Conservation (phyloP, 2,113 vertebrate genomes). For the Silurus asotus region DNA sequence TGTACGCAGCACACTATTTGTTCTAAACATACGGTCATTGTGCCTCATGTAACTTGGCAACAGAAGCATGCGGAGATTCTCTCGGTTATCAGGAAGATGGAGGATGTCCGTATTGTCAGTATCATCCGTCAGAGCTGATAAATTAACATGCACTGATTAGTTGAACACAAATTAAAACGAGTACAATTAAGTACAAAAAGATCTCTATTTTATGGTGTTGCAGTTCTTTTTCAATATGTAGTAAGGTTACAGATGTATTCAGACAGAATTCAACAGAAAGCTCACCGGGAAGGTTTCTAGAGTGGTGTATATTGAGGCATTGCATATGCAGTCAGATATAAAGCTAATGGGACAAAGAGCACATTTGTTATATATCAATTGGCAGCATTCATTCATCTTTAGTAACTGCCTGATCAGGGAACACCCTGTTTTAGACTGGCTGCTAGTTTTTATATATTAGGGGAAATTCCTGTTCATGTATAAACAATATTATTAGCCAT, state of each 20-base stretch:
- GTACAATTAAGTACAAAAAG: too few relatives aligned
- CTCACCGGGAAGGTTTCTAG: too few relatives aligned
- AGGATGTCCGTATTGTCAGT: not conserved
- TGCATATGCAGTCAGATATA: too few relatives aligned
- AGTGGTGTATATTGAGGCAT: too few relatives aligned
- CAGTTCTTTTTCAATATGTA: too few relatives aligned
- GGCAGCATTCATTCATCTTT: not conserved
- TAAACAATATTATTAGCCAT: too few relatives aligned
- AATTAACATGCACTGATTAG: too few relatives aligned
- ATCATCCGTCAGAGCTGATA: not conserved
- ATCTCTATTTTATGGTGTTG: too few relatives aligned
- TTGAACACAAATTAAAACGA: too few relatives aligned
- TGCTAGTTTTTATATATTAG: not conserved
- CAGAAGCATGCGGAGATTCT: not conserved
- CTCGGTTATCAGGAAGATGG: not conserved
- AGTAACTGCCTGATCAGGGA: not conserved
- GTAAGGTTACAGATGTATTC: not conserved
- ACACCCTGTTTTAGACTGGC: not conserved
- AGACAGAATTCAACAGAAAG: not conserved
- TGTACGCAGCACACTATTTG: not conserved
- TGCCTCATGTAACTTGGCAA: conserved; percentile 3
- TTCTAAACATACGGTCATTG: not conserved
- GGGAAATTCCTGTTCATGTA: too few relatives aligned
- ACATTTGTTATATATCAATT: not conserved
- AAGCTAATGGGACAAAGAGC: not conserved